Percentiles rank a stretch among this genome's conserved stretches.
phyloP scores from a whole-genome alignment of 2,113 vertebrate genomes.

The Cygnus buccinator region DNA sequence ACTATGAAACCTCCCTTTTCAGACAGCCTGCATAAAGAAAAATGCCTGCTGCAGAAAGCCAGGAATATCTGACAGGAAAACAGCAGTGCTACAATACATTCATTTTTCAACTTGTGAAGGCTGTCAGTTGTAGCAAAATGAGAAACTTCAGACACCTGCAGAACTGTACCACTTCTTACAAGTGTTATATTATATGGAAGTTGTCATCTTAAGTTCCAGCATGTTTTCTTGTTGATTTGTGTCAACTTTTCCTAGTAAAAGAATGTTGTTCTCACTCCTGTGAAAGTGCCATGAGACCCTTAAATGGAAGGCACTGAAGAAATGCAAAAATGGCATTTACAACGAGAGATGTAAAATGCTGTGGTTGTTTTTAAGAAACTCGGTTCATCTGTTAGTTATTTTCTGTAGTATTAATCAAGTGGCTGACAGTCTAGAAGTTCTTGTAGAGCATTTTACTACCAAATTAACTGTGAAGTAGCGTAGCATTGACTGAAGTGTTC shows the following conservation, averaged over 20 bases:
- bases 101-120: background rate
- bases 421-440: slow-evolving; percentile 49
- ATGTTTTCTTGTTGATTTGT: slow-evolving; percentile 34
- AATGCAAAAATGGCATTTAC: background rate
- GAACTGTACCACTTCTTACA: background rate
- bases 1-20: background rate
- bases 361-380: background rate
- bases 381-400: background rate
- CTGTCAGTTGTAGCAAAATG: background rate
- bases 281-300: slow-evolving; percentile 52
- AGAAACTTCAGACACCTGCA: slow-evolving; percentile 13
- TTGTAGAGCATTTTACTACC: slow-evolving; percentile 60
- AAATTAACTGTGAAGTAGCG: slow-evolving; percentile 70
- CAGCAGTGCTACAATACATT: background rate
- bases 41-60: background rate
- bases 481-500: slow-evolving; percentile 69
- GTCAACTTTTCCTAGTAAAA: slow-evolving; percentile 20
- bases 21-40: background rate
- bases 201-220: slow-evolving; percentile 16
- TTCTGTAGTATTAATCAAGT: slow-evolving; percentile 32
- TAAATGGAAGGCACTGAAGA: slow-evolving; percentile 34
- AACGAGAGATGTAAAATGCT: background rate
- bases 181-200: background rate
- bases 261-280: background rate
- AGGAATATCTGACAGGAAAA: background rate